phyloP scores from a whole-genome alignment of 2,888 invertebrate species.

The Proisotoma minuta region DNA sequence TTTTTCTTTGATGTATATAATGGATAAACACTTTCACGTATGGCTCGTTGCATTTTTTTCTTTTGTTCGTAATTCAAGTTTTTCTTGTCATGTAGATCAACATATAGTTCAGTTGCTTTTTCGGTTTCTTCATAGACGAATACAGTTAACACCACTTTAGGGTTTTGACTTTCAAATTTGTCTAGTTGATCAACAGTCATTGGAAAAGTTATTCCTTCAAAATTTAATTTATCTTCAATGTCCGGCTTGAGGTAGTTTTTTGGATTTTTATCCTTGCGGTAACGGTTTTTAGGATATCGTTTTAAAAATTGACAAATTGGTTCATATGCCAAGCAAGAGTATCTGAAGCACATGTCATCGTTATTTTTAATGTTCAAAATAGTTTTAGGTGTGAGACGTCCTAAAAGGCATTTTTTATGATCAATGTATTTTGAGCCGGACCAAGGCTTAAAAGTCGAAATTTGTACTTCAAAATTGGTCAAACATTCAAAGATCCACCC shows the following conservation, averaged over 20 bases:
- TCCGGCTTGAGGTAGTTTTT: neutral
- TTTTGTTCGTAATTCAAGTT: neutral
- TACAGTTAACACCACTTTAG: conserved; percentile 1
- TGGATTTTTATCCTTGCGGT: neutral
- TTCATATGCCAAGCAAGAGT: no score
- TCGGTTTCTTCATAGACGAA: conserved; percentile 8
- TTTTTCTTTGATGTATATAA: neutral
- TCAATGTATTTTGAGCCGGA: no score
- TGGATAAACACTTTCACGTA: neutral
- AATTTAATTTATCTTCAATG: neutral
- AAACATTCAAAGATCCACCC: neutral
- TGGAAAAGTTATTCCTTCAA: conserved; percentile 2
- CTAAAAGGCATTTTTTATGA: no score
- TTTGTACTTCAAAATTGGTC: neutral
- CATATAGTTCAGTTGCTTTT: neutral
- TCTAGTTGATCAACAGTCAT: neutral
- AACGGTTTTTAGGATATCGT: neutral
- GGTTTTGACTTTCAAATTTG: conserved; percentile 9
- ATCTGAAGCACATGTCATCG: no score
- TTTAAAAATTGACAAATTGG: neutral
- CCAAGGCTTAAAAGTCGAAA: no score
- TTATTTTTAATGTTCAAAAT: no score
- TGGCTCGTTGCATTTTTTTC: neutral
- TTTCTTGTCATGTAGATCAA: neutral
- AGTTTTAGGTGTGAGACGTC: no score